A percentile compares a stretch with the other conserved stretches of the same genome.
phyloP scores from a whole-genome alignment of 2,797 vertebrate genomes.

The Protosalanx chinensis region DNA sequence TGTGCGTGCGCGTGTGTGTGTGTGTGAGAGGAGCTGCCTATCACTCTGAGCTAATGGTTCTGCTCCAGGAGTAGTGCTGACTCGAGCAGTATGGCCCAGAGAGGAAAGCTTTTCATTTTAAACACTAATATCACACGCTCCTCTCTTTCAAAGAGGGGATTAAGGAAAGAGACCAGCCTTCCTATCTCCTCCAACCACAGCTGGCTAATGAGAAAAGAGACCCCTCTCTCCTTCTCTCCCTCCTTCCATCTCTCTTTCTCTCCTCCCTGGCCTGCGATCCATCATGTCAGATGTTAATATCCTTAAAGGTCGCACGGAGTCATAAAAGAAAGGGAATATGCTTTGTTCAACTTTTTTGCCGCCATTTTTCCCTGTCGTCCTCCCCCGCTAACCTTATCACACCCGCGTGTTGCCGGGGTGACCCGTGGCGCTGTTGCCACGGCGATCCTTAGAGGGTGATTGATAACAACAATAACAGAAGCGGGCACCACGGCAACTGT shows the following conservation, averaged over 20 bases:
- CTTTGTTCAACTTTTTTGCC: conserved; percentile 63
- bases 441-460: conserved; percentile 59
- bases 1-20: conserved; percentile 16
- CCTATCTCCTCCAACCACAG: conserved; percentile 54
- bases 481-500: conserved; percentile 34
- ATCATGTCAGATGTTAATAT: conserved; percentile 70
- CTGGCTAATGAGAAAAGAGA: conserved; percentile 48
- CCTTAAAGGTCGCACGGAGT: conserved; percentile 69
- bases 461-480: conserved; percentile 61
- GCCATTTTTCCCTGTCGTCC: conserved; percentile 33
- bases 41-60: conserved; percentile 65
- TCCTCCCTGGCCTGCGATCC: conserved; percentile 48
- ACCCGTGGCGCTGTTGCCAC: conserved; percentile 37
- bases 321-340: conserved; percentile 66
- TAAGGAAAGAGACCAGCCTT: conserved; percentile 30
- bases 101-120: conserved; percentile 51
- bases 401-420: conserved; percentile 35
- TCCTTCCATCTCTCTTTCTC: conserved; percentile 1
- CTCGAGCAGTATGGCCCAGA: conserved; percentile 42
- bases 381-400: conserved; percentile 57
- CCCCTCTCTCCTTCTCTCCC: not conserved
- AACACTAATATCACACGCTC: conserved; percentile 53
- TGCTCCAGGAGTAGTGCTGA: conserved; percentile 59
- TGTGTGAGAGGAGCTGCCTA: conserved; percentile 49
- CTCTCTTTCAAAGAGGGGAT: conserved; percentile 38